phyloP scores from a whole-genome alignment of 2,113 vertebrate genomes.

The Mustela nigripes region DNA sequence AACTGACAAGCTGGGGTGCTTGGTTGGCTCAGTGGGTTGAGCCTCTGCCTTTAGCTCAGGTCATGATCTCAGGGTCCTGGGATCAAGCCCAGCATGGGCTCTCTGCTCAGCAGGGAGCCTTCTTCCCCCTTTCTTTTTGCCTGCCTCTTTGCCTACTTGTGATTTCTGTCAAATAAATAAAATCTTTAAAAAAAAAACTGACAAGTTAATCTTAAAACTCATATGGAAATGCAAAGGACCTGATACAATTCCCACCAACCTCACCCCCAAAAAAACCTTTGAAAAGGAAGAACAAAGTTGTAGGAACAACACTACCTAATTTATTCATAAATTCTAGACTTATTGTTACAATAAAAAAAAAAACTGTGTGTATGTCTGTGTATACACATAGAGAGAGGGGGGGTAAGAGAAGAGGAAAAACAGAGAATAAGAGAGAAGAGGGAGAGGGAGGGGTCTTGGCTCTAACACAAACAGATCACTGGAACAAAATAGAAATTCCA shows the following conservation, averaged over 20 bases:
- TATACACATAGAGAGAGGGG: not conserved
- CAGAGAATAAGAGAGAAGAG: not conserved
- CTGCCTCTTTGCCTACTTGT: too few relatives aligned
- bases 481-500: constrained; percentile 40
- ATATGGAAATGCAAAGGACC: not conserved
- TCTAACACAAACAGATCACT: constrained; percentile 20
- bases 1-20: too few relatives aligned
- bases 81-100: too few relatives aligned
- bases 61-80: too few relatives aligned
- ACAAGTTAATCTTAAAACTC: constrained; percentile 29
- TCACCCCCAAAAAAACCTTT: not conserved
- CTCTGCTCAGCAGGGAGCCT: too few relatives aligned
- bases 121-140: too few relatives aligned
- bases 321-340: not conserved
- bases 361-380: not conserved
- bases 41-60: too few relatives aligned
- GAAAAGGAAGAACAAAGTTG: constrained; percentile 38
- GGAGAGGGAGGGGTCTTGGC: not conserved
- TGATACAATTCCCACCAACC: not conserved
- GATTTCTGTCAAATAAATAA: too few relatives aligned
- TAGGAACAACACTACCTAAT: not conserved
- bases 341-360: constrained; percentile 3
- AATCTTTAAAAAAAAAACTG: not conserved
- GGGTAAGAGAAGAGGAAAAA: not conserved
- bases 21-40: too few relatives aligned